Conservation (phyloP, 2,797 vertebrate genomes). For the Amniataba percoides region DNA sequence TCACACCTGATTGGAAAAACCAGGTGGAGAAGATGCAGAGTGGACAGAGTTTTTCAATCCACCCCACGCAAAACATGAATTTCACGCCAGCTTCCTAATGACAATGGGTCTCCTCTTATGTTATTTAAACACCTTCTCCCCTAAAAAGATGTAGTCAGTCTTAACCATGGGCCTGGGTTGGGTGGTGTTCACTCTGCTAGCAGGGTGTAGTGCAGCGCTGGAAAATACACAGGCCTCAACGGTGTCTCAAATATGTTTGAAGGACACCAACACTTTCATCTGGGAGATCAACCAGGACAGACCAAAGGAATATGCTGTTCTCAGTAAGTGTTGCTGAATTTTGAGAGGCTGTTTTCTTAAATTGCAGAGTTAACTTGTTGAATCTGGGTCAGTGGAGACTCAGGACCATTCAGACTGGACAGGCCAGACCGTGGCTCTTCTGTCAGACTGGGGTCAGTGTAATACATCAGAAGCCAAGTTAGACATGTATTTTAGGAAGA, state of each 20-base stretch:
- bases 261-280: conserved; percentile 85
- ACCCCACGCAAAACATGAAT: conserved; percentile 46
- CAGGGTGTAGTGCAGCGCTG: conserved; percentile 26
- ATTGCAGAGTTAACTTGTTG: neutral
- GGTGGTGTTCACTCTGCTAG: conserved; percentile 53
- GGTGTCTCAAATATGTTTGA: conserved; percentile 81
- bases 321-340: conserved; percentile 86
- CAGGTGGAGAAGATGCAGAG: conserved; percentile 36
- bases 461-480: neutral
- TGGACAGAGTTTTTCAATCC: conserved; percentile 43
- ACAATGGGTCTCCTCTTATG: conserved; percentile 41
- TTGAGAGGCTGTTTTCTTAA: conserved; percentile 3
- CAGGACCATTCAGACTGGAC: neutral
- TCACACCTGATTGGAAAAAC: conserved; percentile 51
- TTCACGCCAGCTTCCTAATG: conserved; percentile 45
- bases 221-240: conserved; percentile 54
- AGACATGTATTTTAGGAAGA: neutral
- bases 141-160: conserved; percentile 31
- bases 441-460: neutral
- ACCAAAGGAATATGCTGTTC: conserved; percentile 86
- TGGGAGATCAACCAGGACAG: conserved; percentile 83
- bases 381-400: neutral
- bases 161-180: conserved; percentile 73
- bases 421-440: neutral
- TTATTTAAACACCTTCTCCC: conserved; percentile 77